Evolutionary conservation across 2,113 vertebrate species (phyloP).

Genomic region (Nothoprocta pentlandii): DNA sequence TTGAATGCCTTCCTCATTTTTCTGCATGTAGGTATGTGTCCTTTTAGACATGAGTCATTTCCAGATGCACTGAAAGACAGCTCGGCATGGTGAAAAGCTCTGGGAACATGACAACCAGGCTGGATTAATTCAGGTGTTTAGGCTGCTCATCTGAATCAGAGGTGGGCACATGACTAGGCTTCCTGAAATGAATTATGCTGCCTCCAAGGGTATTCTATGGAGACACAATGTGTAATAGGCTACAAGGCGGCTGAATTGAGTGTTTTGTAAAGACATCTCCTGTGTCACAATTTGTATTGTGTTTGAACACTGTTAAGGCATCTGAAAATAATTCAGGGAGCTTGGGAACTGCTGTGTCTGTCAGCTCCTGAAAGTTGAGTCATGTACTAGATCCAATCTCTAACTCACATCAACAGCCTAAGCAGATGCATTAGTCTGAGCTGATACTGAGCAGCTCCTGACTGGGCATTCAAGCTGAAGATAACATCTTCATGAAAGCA

Average conservation of each 20-base stretch:
- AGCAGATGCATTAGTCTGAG: neutral
- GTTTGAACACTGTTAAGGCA: neutral
- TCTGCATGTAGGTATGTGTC: neutral
- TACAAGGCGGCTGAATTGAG: conserved; percentile 6
- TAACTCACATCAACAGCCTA: neutral
- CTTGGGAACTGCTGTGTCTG: neutral
- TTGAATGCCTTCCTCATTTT: neutral
- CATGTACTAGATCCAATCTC: neutral
- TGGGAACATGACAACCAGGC: neutral
- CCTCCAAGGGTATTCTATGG: neutral
- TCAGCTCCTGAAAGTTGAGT: conserved; percentile 9
- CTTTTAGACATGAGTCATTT: neutral
- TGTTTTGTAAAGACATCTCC: conserved; percentile 12
- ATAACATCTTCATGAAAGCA: neutral
- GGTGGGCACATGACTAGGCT: neutral
- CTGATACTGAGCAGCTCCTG: conserved; percentile 17
- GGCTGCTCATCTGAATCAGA: conserved; percentile 5
- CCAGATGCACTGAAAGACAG: neutral
- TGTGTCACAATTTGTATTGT: conserved; percentile 25
- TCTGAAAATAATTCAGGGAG: neutral
- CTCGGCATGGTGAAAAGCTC: neutral
- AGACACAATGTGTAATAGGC: neutral
- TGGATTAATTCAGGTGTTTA: neutral
- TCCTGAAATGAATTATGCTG: neutral
- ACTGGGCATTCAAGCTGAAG: neutral